Conservation (phyloP, 2,113 vertebrate species). For the Noctilio leporinus region DNA sequence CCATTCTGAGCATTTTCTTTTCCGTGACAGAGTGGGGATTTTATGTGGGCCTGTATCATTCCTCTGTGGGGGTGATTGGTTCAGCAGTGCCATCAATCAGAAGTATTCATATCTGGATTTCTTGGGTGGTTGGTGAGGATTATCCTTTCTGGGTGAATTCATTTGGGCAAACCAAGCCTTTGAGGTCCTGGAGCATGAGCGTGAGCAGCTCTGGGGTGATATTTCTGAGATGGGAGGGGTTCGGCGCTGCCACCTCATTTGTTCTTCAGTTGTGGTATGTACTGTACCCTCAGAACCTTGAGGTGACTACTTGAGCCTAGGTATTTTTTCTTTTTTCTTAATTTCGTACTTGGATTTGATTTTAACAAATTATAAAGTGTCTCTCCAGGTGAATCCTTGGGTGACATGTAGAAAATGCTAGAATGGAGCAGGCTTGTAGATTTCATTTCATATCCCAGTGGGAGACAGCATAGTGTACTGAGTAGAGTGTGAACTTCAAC, state of each 20-base stretch:
- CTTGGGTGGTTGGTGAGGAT: background rate
- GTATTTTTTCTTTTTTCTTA: background rate
- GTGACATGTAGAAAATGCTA: background rate
- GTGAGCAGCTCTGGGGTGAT: background rate
- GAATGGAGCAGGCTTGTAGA: background rate
- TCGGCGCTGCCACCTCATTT: rapidly evolving
- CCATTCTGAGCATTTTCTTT: background rate
- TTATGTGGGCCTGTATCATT: rapidly evolving
- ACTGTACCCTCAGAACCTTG: background rate
- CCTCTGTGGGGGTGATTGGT: background rate
- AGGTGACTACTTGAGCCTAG: background rate
- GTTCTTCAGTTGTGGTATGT: rapidly evolving
- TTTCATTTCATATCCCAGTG: background rate
- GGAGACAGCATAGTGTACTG: background rate
- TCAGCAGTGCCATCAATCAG: background rate
- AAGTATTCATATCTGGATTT: background rate
- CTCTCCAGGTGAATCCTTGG: background rate
- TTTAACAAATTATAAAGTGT: background rate
- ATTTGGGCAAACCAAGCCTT: background rate
- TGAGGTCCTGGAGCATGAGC: background rate
- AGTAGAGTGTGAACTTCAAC: background rate
- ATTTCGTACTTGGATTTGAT: background rate
- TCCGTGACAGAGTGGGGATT: background rate
- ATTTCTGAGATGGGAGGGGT: background rate
- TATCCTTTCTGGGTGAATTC: background rate